Evolutionary conservation across 2,797 vertebrate genomes (phyloP).

Genomic region (Lacerta viridis): DNA sequence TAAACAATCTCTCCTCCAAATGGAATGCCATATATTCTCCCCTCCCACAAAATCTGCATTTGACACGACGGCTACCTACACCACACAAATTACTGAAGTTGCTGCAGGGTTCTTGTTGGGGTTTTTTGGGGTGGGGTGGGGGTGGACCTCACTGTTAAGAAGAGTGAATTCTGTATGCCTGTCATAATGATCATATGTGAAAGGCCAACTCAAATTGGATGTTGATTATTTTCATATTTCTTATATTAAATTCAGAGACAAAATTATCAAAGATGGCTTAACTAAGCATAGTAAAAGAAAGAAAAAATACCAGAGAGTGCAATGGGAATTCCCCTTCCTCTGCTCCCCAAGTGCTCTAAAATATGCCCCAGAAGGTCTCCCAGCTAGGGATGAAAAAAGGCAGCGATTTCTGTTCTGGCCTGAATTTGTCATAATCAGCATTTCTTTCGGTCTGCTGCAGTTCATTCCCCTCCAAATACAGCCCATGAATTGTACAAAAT

Average conservation of each 20-base stretch:
- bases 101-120: not conserved
- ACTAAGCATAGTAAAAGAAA: not conserved
- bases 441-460: too few relatives aligned
- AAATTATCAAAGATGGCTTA: not conserved
- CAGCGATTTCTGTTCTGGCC: too few relatives aligned
- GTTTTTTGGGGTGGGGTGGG: not conserved
- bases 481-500: too few relatives aligned
- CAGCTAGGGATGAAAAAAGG: not conserved
- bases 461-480: too few relatives aligned
- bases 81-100: not conserved
- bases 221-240: too few relatives aligned
- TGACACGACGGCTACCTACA: not conserved
- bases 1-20: not conserved
- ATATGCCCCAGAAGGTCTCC: too few relatives aligned
- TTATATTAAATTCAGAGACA: too few relatives aligned
- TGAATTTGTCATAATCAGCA: too few relatives aligned
- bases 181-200: too few relatives aligned
- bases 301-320: not conserved
- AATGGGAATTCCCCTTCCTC: not conserved
- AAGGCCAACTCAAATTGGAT: too few relatives aligned
- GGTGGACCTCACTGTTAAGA: not conserved
- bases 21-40: not conserved
- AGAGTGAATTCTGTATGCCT: not conserved
- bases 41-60: not conserved
- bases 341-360: not conserved